Base-by-base conservation (phyloP, 1,140 invertebrate genomes). In the Lethrus apterus region DNA sequence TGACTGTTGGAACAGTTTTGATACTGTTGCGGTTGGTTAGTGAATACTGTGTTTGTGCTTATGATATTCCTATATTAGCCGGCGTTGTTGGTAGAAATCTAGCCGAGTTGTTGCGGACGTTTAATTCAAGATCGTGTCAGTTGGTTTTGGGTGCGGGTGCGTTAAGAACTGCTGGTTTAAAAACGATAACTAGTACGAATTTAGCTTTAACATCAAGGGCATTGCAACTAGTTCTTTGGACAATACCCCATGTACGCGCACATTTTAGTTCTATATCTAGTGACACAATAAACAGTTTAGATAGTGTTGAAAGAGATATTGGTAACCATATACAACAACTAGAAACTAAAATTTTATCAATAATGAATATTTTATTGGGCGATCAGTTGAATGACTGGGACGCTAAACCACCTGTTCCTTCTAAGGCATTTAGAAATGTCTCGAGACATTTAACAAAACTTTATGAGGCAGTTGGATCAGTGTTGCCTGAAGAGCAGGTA, bases 161-260 rank as follows among this genome's bases (percentile, higher is more conserved):
- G 1, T 79, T 98, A 59, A 84, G 92, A 61, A 83, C 92, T 48
- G 91, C 92, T 11, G 93, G 94, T 1, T 70, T 98, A 29, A 98
- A 96, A 72, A 96, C 91, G 31, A 99, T 99, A 35, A 94, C 92
- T 0, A 93, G 87, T 50, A 89, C 86, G 29, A 97, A 95, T 73
- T 72, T 98, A 48, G 93, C 91, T 5, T 70, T 98, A 48, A 89
- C 93, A 0, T 90, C 89, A 5, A 76, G 95, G 50, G 93, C 86
- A 70, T 64, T 94, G 62, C 82, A 88, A 59, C 70, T 88, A 11
- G 76, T 96, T 24, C 63, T 87, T 8, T 89, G 84, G 81, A 67
- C 86, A 36, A 71, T 89, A 57, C 83, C 83, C 4, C 73, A 80
- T 52, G 72, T 89, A 10, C 78, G 79, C 54, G 59, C 69, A 15